Conservation (phyloP, 2,113 vertebrate genomes). For the Seriola aureovittata region DNA sequence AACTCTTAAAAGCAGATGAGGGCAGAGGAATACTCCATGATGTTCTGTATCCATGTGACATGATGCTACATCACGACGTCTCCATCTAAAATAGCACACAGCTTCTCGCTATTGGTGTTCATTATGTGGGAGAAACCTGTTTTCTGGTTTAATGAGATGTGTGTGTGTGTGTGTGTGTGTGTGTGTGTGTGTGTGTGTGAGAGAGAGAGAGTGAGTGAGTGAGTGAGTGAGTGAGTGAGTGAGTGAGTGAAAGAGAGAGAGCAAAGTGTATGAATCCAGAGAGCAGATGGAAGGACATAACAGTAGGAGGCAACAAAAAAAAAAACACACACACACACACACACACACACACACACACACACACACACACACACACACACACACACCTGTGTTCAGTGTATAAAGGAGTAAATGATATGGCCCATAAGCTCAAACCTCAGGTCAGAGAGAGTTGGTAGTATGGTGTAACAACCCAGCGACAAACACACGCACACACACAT, state of each 20-base stretch:
- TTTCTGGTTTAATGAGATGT: constrained; percentile 54
- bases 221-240: too few relatives aligned
- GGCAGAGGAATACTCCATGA: background rate
- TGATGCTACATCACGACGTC: background rate
- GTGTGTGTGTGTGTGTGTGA: constrained; percentile 8
- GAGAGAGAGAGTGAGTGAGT: background rate
- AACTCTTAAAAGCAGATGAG: constrained; percentile 10
- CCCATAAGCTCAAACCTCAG: constrained; percentile 33
- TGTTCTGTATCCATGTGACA: constrained; percentile 15
- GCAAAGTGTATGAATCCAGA: constrained; percentile 9
- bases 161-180: constrained; percentile 7
- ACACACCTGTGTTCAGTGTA: constrained; percentile 24
- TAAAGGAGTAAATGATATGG: constrained; percentile 22
- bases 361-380: background rate
- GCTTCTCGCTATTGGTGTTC: constrained; percentile 35
- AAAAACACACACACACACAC: constrained; percentile 13
- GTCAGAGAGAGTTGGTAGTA: constrained; percentile 34
- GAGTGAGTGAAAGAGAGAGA: background rate
- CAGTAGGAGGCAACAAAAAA: constrained; percentile 26
- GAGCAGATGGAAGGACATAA: constrained; percentile 29
- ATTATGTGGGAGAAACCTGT: constrained; percentile 38
- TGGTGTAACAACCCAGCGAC: constrained; percentile 12
- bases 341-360: constrained; percentile 20
- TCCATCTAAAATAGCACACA: constrained; percentile 46
- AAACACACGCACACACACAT: constrained; percentile 31